Evolutionary conservation across 2,113 vertebrate species (phyloP).

Genomic region (Mugil cephalus): DNA sequence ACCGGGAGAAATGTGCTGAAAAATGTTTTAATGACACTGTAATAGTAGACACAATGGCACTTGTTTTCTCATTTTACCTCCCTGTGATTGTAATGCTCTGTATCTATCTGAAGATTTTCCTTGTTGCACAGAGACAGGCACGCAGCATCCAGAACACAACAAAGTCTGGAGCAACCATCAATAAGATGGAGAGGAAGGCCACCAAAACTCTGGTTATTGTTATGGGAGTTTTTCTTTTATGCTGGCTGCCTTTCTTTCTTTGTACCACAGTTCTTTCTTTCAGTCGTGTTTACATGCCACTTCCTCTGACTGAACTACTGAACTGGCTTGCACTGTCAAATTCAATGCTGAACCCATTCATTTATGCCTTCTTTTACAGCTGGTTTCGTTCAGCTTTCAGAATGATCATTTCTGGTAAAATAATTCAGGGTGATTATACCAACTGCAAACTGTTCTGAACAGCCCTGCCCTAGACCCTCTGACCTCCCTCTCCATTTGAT

Average conservation of each 20-base stretch:
- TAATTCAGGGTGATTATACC: constrained; percentile 12
- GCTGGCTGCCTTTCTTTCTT: constrained; percentile 10
- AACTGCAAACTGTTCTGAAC: constrained; percentile 5
- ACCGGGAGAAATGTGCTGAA: not conserved
- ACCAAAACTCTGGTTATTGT: not conserved
- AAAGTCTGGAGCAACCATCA: not conserved
- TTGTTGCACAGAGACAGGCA: constrained; percentile 9
- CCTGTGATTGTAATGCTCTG: constrained; percentile 1
- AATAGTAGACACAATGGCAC: not conserved
- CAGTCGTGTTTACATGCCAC: not conserved
- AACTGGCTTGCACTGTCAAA: no score
- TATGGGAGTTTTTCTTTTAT: constrained; percentile 23
- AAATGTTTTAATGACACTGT: not conserved
- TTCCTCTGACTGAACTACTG: not conserved
- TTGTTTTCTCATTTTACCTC: not conserved
- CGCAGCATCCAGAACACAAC: constrained; percentile 14
- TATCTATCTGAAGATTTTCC: constrained; percentile 13
- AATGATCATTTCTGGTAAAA: constrained; percentile 45
- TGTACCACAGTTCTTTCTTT: not conserved
- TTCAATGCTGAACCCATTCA: constrained; percentile 43
- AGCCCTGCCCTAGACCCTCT: no score
- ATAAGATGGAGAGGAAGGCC: constrained; percentile 11
- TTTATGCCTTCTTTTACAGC: constrained; percentile 64
- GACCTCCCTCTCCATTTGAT: no score
- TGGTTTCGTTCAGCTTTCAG: constrained; percentile 51